phyloP scores from a whole-genome alignment of 2,113 vertebrate species.

The Xenus cinereus region DNA sequence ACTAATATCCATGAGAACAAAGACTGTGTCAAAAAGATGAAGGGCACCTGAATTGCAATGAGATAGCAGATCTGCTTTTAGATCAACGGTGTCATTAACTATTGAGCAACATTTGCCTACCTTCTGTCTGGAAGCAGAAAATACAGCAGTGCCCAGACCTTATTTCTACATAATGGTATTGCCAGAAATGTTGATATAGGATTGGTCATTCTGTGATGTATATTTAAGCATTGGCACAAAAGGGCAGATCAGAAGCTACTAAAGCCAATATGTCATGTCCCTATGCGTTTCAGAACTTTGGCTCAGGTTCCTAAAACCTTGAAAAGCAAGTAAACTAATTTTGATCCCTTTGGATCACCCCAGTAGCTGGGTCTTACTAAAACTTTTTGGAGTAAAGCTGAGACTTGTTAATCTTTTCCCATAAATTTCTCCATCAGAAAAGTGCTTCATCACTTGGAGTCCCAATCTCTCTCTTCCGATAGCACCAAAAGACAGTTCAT shows the following conservation, averaged over 20 bases:
- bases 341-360: not conserved
- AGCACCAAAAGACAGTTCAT: not conserved
- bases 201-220: not conserved
- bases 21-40: not conserved
- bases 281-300: not conserved
- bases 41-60: not conserved
- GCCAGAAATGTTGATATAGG: not conserved
- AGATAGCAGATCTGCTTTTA: not conserved
- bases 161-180: not conserved
- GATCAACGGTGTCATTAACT: not conserved
- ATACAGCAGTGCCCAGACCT: not conserved
- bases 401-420: not conserved
- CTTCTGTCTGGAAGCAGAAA: conserved; percentile 10
- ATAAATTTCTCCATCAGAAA: not conserved
- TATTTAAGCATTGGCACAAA: not conserved
- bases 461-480: not conserved
- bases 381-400: not conserved
- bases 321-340: not conserved
- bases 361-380: not conserved
- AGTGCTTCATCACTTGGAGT: not conserved
- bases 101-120: not conserved
- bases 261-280: not conserved
- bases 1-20: not conserved
- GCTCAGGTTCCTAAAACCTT: not conserved
- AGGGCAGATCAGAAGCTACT: not conserved